Evolutionary conservation across 1,140 invertebrate species (phyloP).

Genomic region (Gerris buenoi): DNA sequence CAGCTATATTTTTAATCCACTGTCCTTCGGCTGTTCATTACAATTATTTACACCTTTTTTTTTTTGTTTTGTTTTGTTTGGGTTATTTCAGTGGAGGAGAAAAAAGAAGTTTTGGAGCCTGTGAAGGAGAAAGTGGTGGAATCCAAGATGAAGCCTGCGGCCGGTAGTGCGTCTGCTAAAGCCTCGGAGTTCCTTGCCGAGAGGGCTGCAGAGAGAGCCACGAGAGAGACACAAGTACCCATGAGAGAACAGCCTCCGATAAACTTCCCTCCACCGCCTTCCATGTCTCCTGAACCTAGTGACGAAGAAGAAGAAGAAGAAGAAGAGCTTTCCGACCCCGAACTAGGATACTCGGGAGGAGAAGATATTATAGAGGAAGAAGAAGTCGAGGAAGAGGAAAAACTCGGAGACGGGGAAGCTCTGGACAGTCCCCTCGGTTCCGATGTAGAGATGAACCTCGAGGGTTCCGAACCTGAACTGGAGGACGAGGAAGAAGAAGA

Average conservation of each 20-base stretch:
- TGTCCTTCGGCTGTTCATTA: too few species aligned
- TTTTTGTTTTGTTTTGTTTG: too few species aligned
- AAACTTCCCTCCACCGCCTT: not conserved
- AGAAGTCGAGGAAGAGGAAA: constrained; percentile 15
- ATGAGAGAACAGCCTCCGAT: not conserved
- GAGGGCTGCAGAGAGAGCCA: not conserved
- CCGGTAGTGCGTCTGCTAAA: not conserved
- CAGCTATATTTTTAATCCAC: too few species aligned
- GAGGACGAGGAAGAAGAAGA: constrained; percentile 28
- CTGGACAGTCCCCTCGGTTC: not conserved
- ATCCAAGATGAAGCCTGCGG: not conserved
- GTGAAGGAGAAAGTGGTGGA: not conserved
- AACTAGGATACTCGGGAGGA: constrained; percentile 2
- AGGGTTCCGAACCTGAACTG: constrained; percentile 17
- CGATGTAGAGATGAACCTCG: constrained; percentile 13
- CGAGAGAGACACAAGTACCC: not conserved
- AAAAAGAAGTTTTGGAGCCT: too few species aligned
- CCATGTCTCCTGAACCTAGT: not conserved
- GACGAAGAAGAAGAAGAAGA: not conserved
- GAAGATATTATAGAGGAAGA: constrained; percentile 27
- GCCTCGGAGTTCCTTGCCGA: not conserved
- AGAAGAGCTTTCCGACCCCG: not conserved
- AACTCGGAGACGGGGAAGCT: constrained; percentile 10
- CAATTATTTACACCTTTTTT: too few species aligned
- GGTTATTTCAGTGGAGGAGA: too few species aligned